Percentiles rank a stretch among this genome's conserved stretches.
phyloP scores from a whole-genome alignment of 1,140 invertebrate genomes.

The Thereuonema tuberculata region DNA sequence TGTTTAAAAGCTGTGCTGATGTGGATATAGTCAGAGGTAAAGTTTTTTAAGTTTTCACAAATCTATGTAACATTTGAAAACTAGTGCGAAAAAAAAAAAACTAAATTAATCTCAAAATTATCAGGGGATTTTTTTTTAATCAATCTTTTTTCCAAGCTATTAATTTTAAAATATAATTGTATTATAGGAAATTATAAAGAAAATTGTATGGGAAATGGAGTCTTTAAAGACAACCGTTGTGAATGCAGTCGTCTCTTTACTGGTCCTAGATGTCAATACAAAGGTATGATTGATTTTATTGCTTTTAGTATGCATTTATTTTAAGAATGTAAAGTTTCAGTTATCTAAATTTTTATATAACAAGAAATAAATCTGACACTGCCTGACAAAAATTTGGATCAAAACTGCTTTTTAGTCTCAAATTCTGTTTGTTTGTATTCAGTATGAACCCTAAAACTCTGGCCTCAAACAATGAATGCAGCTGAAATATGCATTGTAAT shows the following conservation, averaged over 20 bases:
- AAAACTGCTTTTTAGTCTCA: too few relatives aligned
- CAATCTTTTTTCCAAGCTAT: not conserved
- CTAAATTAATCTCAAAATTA: too few relatives aligned
- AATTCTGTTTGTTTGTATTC: too few relatives aligned
- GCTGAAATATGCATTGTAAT: too few relatives aligned
- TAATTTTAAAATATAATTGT: not conserved
- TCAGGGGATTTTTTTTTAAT: not conserved
- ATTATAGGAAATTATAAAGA: conserved; percentile 45
- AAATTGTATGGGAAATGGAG: conserved; percentile 65
- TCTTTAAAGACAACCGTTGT: conserved; percentile 47
- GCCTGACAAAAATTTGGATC: too few relatives aligned
- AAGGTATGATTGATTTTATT: conserved; percentile 33
- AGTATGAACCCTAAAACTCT: too few relatives aligned
- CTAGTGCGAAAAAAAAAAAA: too few relatives aligned
- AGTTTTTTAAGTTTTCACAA: not conserved
- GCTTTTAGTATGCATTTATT: not conserved
- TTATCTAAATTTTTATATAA: not conserved
- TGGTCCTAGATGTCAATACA: conserved; percentile 65
- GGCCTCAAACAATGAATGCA: too few relatives aligned
- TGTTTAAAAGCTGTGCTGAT: conserved; percentile 91
- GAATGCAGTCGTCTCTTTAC: conserved; percentile 61
- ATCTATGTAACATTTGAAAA: not conserved
- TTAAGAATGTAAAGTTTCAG: not conserved
- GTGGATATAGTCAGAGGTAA: conserved; percentile 53
- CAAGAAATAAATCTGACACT: too few relatives aligned